phyloP scores from a whole-genome alignment of 2,797 vertebrate species.

The Rhinichthys osculus region DNA sequence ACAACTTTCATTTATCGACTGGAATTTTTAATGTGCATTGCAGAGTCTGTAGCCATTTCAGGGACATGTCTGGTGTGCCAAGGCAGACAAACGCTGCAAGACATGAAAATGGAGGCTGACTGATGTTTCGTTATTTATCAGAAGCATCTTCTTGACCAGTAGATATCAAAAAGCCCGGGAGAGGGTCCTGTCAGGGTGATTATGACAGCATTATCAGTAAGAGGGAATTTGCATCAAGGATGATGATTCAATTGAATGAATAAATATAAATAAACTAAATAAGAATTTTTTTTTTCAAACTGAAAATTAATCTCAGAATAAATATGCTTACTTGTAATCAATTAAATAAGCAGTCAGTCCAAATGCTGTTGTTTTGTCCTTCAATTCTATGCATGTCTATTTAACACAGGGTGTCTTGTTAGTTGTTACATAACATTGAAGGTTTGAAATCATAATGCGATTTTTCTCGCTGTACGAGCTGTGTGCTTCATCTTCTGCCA shows the following conservation, averaged over 20 bases:
- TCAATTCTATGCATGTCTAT: conserved; percentile 7
- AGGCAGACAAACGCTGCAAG: conserved; percentile 16
- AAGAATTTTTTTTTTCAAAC: neutral
- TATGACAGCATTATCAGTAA: conserved; percentile 29
- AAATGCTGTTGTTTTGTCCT: neutral
- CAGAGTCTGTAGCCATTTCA: conserved; percentile 11
- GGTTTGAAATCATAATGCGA: conserved; percentile 51
- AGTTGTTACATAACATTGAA: conserved; percentile 40
- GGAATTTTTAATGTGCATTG: neutral
- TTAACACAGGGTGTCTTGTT: neutral
- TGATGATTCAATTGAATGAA: neutral
- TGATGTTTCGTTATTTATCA: conserved; percentile 54
- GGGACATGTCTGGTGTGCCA: conserved; percentile 18
- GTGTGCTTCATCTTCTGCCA: conserved; percentile 33
- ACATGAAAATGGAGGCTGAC: conserved; percentile 53
- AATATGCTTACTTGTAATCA: neutral
- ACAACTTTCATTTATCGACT: neutral
- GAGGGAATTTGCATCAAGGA: conserved; percentile 2
- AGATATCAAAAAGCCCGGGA: neutral
- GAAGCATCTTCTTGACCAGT: conserved; percentile 13
- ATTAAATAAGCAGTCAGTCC: conserved; percentile 13
- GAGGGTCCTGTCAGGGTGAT: neutral
- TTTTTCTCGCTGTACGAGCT: conserved; percentile 21
- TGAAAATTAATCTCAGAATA: neutral
- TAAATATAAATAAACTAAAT: neutral